These are phyloP conservation scores for Puma concolor DNA, from an alignment of 2,113 vertebrate genomes.

Conservation along the genomic window DNA sequence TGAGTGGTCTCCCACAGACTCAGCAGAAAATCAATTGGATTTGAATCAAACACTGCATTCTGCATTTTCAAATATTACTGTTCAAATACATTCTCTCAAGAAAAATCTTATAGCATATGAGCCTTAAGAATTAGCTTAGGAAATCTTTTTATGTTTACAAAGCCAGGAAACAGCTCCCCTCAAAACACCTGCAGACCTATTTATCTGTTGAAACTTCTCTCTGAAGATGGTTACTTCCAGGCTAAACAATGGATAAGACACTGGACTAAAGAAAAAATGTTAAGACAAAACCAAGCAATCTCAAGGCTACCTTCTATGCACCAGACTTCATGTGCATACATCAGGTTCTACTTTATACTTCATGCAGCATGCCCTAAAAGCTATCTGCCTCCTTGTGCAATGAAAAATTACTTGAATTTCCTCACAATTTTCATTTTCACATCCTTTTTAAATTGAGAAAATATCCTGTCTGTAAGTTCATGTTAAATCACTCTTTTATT, in stretches of 20 bases:
- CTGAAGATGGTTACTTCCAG: background rate
- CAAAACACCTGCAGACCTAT: background rate
- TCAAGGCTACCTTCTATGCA: background rate
- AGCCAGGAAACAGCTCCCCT: background rate
- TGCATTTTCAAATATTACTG: slow-evolving; percentile 51
- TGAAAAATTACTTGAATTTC: background rate
- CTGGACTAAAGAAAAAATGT: background rate
- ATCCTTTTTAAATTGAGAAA: slow-evolving; percentile 21
- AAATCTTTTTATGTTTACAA: slow-evolving; percentile 49
- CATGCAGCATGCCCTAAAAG: background rate
- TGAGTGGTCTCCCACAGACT: slow-evolving; percentile 33
- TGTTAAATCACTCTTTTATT: slow-evolving; percentile 17
- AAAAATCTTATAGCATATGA: background rate
- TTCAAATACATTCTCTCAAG: slow-evolving; percentile 29
- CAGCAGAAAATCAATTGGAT: slow-evolving; percentile 58
- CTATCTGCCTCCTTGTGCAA: background rate
- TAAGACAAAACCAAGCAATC: background rate
- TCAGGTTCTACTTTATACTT: background rate
- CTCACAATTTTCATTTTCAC: background rate
- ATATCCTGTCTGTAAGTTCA: background rate
- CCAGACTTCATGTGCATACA: background rate
- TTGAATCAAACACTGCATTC: slow-evolving; percentile 44
- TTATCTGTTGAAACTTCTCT: background rate
- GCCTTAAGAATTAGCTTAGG: slow-evolving; percentile 3
- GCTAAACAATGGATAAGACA: background rate